Conservation (phyloP, 2,888 invertebrate genomes). For the Tricholauxania praeusta region DNA sequence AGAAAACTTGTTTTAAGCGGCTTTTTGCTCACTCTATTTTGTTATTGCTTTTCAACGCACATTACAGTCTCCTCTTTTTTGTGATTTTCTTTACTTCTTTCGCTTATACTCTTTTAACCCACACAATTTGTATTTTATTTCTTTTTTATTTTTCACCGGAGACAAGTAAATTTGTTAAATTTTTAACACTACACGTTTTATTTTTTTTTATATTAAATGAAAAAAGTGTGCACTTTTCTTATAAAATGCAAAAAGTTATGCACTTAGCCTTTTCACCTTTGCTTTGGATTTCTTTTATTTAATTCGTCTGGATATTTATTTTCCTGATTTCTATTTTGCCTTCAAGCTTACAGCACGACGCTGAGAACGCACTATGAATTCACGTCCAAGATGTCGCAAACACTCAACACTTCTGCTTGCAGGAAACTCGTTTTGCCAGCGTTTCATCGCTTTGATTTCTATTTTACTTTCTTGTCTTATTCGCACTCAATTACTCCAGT, state of each 20-base stretch:
- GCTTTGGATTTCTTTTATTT: no score
- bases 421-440: conserved; percentile 30
- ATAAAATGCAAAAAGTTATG: no score
- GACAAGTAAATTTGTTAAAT: no score
- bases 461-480: conserved; percentile 22
- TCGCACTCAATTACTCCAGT: conserved; percentile 13
- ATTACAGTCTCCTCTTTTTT: conserved; percentile 9
- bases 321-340: no score
- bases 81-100: not conserved
- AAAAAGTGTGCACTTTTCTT: no score
- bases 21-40: conserved; percentile 12
- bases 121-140: not conserved
- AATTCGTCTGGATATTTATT: no score
- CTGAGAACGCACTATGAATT: not conserved
- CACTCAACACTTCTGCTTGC: conserved; percentile 30
- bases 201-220: no score
- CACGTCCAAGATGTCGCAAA: conserved; percentile 18
- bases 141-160: not conserved
- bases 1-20: conserved; percentile 25
- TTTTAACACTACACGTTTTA: no score
- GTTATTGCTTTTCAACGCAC: not conserved
- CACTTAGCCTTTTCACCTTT: no score
- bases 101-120: not conserved
- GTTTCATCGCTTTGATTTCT: conserved; percentile 14
- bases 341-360: conserved; percentile 1